Percentiles rank a stretch among this genome's conserved stretches.
Conservation (phyloP, 2,888 invertebrate species). For the Stenoptilia bipunctidactyla region DNA sequence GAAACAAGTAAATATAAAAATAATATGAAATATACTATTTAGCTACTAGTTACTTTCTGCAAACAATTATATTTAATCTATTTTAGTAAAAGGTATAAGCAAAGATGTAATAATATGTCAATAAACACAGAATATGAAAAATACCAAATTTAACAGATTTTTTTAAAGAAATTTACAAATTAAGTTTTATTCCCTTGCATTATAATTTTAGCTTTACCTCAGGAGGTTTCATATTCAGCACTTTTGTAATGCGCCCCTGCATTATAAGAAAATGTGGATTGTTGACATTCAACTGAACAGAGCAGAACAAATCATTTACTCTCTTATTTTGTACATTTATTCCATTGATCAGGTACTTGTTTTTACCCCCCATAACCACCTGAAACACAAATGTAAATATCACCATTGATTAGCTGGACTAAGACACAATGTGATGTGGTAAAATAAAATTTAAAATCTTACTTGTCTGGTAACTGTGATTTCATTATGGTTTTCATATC, state of each 20-base stretch:
- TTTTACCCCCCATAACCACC: conserved; percentile 89
- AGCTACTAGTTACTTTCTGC: too few relatives aligned
- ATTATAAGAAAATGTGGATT: conserved; percentile 99
- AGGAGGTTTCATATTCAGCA: conserved; percentile 97
- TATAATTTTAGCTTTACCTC: too few relatives aligned
- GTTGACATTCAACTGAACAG: conserved; percentile 97
- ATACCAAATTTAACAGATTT: too few relatives aligned
- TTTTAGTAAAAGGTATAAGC: too few relatives aligned
- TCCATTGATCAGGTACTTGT: conserved; percentile 95
- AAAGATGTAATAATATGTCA: too few relatives aligned
- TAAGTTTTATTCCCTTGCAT: too few relatives aligned
- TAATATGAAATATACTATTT: too few relatives aligned
- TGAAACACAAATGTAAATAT: conserved; percentile 25
- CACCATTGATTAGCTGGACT: background rate
- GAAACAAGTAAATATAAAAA: too few relatives aligned
- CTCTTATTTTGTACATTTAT: conserved; percentile 89
- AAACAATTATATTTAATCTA: too few relatives aligned
- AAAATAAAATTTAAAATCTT: conserved; percentile 12
- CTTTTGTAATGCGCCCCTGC: conserved; percentile 99
- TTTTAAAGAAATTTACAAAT: too few relatives aligned
- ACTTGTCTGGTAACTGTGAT: conserved; percentile 94
- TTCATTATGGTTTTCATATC: conserved; percentile 91
- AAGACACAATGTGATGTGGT: background rate
- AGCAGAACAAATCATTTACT: conserved; percentile 95
- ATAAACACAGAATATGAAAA: too few relatives aligned